Evolutionary conservation across 2,888 invertebrate genomes (phyloP).

Genomic region (Tetanocera ferruginea): DNA sequence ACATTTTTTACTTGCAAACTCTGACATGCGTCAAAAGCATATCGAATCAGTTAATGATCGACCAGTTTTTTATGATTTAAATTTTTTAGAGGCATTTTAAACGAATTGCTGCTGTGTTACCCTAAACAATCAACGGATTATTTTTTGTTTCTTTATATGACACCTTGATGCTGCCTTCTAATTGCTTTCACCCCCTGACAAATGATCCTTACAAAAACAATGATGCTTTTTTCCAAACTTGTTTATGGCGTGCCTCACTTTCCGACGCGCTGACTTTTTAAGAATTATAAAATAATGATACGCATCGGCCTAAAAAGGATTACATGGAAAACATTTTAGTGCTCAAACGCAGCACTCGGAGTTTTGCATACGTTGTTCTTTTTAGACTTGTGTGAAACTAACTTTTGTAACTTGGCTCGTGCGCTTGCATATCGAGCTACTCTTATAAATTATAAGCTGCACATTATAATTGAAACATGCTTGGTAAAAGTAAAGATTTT

Average conservation of each 20-base stretch:
- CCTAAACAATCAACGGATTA: constrained; percentile 9
- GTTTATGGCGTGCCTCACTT: background rate
- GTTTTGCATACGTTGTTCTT: background rate
- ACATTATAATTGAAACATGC: constrained; percentile 17
- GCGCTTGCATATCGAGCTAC: background rate
- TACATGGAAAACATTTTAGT: constrained; percentile 27
- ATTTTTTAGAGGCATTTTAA: background rate
- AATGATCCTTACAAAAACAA: constrained; percentile 10
- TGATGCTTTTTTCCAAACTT: background rate
- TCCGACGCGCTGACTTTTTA: background rate
- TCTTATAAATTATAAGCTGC: constrained; percentile 25
- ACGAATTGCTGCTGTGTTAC: constrained; percentile 18
- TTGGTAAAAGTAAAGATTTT: background rate
- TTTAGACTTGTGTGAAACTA: background rate
- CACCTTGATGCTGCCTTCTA: constrained; percentile 19
- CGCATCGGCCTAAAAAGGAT: constrained; percentile 22
- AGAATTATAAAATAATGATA: constrained; percentile 20
- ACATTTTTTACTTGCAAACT: background rate
- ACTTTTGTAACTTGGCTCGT: background rate
- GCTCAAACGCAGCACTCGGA: background rate
- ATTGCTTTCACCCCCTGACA: constrained; percentile 32
- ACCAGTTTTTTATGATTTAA: constrained; percentile 1
- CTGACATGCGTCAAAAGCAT: constrained; percentile 27
- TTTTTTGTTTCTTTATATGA: background rate
- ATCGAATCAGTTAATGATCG: constrained; percentile 35